These are phyloP conservation scores for Antigone vipio DNA, from an alignment of 2,113 vertebrate genomes.

Conservation along the genomic window DNA sequence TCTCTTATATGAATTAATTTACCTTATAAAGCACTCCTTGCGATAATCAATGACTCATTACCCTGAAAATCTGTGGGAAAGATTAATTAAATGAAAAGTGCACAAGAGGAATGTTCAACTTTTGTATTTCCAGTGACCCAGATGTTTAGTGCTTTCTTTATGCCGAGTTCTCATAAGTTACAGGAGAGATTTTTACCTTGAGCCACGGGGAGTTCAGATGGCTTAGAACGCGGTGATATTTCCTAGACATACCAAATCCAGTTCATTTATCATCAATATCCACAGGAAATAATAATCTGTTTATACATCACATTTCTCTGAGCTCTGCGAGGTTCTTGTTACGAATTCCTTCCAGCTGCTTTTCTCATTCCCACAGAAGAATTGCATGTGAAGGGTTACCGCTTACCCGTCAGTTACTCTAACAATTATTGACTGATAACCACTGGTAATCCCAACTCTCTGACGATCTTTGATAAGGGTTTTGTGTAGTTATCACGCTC, in stretches of 20 bases:
- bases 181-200: constrained; percentile 25
- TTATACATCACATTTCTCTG: constrained; percentile 49
- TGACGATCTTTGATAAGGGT: constrained; percentile 12
- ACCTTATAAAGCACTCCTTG: constrained; percentile 1
- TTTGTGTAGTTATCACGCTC: background rate
- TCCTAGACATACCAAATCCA: constrained; percentile 10
- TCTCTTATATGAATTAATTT: constrained; percentile 27
- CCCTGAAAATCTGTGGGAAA: background rate
- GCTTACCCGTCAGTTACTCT: constrained; percentile 10
- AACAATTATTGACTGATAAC: constrained; percentile 55
- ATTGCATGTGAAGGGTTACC: constrained; percentile 44
- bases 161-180: background rate
- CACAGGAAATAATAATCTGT: constrained; percentile 65
- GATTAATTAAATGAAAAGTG: constrained; percentile 40
- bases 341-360: constrained; percentile 66
- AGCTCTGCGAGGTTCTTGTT: constrained; percentile 27
- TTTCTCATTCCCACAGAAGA: constrained; percentile 47
- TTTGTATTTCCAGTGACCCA: constrained; percentile 8
- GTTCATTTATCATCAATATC: constrained; percentile 56
- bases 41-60: constrained; percentile 26
- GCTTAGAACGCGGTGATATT: background rate
- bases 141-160: background rate
- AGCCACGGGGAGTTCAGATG: background rate
- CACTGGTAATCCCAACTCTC: constrained; percentile 23
- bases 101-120: background rate